phyloP scores from a whole-genome alignment of 1,140 invertebrate genomes.

The Druon quercuslanigerum region DNA sequence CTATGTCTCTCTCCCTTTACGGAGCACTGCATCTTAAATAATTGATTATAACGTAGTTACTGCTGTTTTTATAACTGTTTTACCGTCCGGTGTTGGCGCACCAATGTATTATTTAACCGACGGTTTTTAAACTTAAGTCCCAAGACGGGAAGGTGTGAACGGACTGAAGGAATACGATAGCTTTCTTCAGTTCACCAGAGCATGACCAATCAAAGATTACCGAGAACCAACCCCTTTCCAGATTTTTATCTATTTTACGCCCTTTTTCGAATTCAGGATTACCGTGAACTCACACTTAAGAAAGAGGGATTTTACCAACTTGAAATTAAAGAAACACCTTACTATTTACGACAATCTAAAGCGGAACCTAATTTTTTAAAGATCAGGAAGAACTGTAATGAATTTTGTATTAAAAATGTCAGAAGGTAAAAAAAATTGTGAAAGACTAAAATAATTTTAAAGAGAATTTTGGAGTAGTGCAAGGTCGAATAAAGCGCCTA shows the following conservation, averaged over 20 bases:
- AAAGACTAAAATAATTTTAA: neutral
- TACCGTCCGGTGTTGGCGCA: conserved; percentile 69
- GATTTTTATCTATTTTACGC: neutral
- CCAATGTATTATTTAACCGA: conserved; percentile 69
- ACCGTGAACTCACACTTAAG: neutral
- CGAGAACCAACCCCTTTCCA: neutral
- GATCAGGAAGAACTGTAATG: too few species aligned
- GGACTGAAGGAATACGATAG: conserved; percentile 59
- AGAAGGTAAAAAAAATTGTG: neutral
- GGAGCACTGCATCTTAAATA: conserved; percentile 68
- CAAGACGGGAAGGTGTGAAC: conserved; percentile 69
- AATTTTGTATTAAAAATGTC: too few species aligned
- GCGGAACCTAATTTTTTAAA: neutral
- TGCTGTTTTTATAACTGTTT: conserved; percentile 75
- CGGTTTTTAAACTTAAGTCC: conserved; percentile 72
- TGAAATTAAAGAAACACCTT: neutral
- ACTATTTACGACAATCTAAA: neutral
- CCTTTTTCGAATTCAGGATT: conserved; percentile 8
- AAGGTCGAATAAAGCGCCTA: neutral
- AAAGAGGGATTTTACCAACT: neutral
- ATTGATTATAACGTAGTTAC: conserved; percentile 75
- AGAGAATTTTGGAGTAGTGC: conserved; percentile 1
- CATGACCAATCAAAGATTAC: conserved; percentile 25
- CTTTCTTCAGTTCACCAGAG: conserved; percentile 34
- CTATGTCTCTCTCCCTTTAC: conserved; percentile 56